These are phyloP conservation scores for Notamacropus eugenii DNA, from an alignment of 2,797 vertebrate genomes.

Conservation along the genomic window DNA sequence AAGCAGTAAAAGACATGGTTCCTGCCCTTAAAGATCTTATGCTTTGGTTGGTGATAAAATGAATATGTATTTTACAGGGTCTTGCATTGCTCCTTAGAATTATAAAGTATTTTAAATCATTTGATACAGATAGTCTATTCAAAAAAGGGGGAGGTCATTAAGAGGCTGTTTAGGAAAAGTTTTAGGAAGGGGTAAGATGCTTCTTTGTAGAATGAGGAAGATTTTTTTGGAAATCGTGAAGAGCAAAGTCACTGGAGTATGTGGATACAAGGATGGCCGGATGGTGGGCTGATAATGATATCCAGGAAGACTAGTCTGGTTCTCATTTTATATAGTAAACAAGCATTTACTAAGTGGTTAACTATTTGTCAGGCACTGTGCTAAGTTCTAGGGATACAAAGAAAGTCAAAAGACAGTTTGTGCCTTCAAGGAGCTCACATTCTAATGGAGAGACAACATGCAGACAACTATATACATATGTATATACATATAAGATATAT, in stretches of 20 bases:
- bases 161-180: not conserved
- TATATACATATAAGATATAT: not conserved
- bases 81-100: not conserved
- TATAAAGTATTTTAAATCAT: not conserved
- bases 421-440: not conserved
- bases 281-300: not conserved
- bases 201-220: not conserved
- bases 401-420: not conserved
- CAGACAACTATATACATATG: not conserved
- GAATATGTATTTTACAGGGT: not conserved
- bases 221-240: not conserved
- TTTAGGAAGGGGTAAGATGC: not conserved
- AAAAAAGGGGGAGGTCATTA: not conserved
- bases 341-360: not conserved
- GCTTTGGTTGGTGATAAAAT: not conserved
- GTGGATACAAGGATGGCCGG: rapidly evolving
- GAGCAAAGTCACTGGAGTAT: not conserved
- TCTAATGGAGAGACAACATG: not conserved
- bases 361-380: not conserved
- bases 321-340: not conserved
- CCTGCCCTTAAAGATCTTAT: not conserved
- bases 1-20: not conserved
- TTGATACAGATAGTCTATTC: not conserved
- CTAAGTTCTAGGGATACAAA: not conserved
- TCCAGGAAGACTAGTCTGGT: not conserved